Percentiles rank a stretch among this genome's conserved stretches.
Conservation (phyloP, 2,797 vertebrate species). For the Poeciliopsis presidionis region DNA sequence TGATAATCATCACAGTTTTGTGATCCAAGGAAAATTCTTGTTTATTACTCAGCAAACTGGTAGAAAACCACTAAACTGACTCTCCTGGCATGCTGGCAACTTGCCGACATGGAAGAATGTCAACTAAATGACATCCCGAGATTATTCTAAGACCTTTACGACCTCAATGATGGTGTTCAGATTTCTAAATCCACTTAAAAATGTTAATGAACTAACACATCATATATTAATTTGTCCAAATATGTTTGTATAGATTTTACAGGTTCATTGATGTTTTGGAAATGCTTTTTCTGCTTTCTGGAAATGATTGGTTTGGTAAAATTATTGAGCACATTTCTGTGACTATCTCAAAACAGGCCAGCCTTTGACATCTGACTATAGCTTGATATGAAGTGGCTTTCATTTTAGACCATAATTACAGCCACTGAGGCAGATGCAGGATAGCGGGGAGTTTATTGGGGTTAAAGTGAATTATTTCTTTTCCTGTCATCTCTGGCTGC, state of each 20-base stretch:
- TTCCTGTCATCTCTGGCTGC: constrained; percentile 92
- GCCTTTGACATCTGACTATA: constrained; percentile 92
- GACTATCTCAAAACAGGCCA: constrained; percentile 95
- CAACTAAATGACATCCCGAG: not conserved
- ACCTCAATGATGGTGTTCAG: not conserved
- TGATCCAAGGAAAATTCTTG: constrained; percentile 30
- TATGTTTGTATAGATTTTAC: not conserved
- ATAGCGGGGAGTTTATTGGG: constrained; percentile 83
- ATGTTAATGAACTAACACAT: not conserved
- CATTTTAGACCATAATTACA: constrained; percentile 88
- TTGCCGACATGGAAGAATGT: not conserved
- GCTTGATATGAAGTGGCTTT: constrained; percentile 95
- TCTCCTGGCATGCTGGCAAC: not conserved
- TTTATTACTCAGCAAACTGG: constrained; percentile 28
- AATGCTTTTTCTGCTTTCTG: constrained; percentile 96
- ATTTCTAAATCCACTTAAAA: not conserved
- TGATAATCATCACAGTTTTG: constrained; percentile 68
- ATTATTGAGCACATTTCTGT: constrained; percentile 97
- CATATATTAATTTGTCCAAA: not conserved
- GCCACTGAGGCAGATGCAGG: constrained; percentile 75
- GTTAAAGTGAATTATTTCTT: constrained; percentile 90
- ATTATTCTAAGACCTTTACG: not conserved
- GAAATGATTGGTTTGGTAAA: constrained; percentile 98
- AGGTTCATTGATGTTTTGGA: constrained; percentile 37
- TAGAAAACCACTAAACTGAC: constrained; percentile 28